phyloP scores from a whole-genome alignment of 2,888 invertebrate species.

The Cepaea hortensis region DNA sequence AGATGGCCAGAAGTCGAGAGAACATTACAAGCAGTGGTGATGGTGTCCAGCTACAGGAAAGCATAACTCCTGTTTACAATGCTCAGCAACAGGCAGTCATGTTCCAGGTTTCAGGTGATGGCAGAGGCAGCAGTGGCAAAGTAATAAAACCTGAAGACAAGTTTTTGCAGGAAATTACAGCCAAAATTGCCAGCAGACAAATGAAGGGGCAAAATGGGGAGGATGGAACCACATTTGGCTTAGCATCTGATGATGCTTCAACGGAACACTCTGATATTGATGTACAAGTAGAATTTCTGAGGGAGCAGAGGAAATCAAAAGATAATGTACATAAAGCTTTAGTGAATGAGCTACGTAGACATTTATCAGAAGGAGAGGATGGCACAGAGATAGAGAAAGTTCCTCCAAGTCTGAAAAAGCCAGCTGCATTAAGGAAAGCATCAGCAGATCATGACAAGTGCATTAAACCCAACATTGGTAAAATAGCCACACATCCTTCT shows the following conservation, averaged over 20 bases:
- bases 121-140: neutral
- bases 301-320: slow-evolving; percentile 44
- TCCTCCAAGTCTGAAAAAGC: slow-evolving; percentile 26
- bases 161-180: slow-evolving; percentile 47
- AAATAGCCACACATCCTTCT: neutral
- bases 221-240: slow-evolving; percentile 9
- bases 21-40: slow-evolving; percentile 44
- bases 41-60: slow-evolving; percentile 25
- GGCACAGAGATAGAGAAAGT: slow-evolving; percentile 9
- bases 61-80: slow-evolving; percentile 1
- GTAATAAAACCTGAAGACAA: slow-evolving; percentile 36
- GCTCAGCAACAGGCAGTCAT: slow-evolving; percentile 16
- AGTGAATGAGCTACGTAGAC: slow-evolving; percentile 44
- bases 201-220: slow-evolving; percentile 24
- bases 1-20: slow-evolving; percentile 45
- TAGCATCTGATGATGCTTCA: neutral
- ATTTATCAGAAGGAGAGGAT: slow-evolving; percentile 47
- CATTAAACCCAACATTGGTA: slow-evolving; percentile 11
- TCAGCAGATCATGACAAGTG: slow-evolving; percentile 20
- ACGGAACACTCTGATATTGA: slow-evolving; percentile 9
- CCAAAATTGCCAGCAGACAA: slow-evolving; percentile 47
- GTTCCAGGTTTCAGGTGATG: slow-evolving; percentile 19
- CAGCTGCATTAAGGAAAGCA: slow-evolving; percentile 3
- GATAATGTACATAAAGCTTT: slow-evolving; percentile 47
- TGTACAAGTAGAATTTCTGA: slow-evolving; percentile 28